Percentiles rank a stretch among this genome's conserved stretches.
phyloP scores from a whole-genome alignment of 92 coral and sea anemone genomes.

The Chrysogorgia sp. region DNA sequence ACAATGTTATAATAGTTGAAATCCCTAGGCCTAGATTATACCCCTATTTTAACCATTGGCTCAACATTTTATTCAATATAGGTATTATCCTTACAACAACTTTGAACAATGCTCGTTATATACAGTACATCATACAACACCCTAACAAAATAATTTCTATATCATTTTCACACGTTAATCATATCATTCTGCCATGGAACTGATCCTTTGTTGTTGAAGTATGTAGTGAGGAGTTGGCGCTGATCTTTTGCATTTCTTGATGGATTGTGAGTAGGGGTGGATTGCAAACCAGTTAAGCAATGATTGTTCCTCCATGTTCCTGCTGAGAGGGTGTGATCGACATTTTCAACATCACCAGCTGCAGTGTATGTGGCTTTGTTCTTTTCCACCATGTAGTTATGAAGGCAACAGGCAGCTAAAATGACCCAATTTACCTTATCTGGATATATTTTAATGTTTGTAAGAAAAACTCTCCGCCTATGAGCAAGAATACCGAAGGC shows the following conservation, averaged over 20 bases:
- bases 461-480: conserved; percentile 24
- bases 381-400: conserved; percentile 41
- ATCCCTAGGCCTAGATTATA: too few relatives aligned
- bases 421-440: too few relatives aligned
- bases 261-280: conserved; percentile 33
- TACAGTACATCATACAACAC: too few relatives aligned
- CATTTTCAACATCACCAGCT: conserved; percentile 38
- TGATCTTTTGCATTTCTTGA: conserved; percentile 39
- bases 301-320: conserved; percentile 31
- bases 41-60: too few relatives aligned
- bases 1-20: too few relatives aligned
- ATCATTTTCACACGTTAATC: too few relatives aligned
- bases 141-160: too few relatives aligned
- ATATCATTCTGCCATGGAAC: conserved; percentile 36
- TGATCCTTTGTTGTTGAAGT: conserved; percentile 20
- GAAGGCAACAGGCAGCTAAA: too few relatives aligned
- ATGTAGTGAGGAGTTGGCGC: conserved; percentile 9
- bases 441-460: conserved; percentile 1
- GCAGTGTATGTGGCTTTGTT: conserved; percentile 33
- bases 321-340: conserved; percentile 24
- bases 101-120: too few relatives aligned
- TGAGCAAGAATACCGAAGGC: too few relatives aligned
- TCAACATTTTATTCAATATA: too few relatives aligned
- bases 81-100: too few relatives aligned
- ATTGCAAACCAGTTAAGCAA: conserved; percentile 22